Percentiles rank a stretch among this genome's conserved stretches.
Evolutionary conservation across 2,113 vertebrate species (phyloP).

Genomic region (Melospiza melodia): DNA sequence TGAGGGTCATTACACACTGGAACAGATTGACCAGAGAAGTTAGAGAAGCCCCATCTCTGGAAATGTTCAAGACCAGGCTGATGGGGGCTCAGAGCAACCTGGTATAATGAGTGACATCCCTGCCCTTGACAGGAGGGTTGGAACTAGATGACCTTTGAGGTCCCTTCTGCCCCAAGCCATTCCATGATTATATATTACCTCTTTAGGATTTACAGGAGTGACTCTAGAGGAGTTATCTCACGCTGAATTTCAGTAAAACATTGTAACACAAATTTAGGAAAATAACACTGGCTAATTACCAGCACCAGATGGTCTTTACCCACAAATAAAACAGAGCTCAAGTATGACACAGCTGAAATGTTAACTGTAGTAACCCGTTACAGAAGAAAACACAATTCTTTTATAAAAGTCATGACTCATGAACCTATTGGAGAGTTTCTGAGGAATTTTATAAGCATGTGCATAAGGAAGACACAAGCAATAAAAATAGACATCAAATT

Average conservation of each 20-base stretch:
- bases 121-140: background rate
- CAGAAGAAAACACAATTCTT: background rate
- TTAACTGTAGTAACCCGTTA: background rate
- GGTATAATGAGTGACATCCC: background rate
- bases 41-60: background rate
- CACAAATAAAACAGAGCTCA: background rate
- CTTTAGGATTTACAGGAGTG: background rate
- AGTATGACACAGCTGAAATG: background rate
- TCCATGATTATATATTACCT: background rate
- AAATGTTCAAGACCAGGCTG: background rate
- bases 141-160: background rate
- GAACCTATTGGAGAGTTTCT: background rate
- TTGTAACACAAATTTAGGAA: background rate
- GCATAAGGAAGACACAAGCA: background rate
- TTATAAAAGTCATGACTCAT: background rate
- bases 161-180: background rate
- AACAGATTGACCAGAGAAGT: background rate
- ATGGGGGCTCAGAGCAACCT: background rate
- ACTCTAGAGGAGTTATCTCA: background rate
- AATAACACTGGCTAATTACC: background rate
- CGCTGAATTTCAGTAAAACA: background rate
- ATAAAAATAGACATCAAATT: background rate
- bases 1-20: background rate
- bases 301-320: background rate
- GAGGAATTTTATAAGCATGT: background rate